Base-by-base conservation (phyloP, 2,113 vertebrate genomes). In the Lucifuga dentata region DNA sequence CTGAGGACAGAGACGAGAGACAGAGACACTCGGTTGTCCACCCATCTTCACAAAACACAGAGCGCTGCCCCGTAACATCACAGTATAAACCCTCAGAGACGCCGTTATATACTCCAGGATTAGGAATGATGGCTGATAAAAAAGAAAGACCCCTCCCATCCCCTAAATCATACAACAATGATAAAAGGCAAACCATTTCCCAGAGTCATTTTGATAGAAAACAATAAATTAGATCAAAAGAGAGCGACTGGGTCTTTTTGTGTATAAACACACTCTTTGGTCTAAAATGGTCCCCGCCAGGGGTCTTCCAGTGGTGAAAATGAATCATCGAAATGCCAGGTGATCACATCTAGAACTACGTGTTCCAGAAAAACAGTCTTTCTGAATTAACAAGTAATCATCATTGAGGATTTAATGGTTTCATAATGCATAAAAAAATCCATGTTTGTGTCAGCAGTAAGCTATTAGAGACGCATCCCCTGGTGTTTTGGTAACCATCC, bases 271-370 rank as follows among this genome's bases (percentile, higher is more conserved):
- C 3, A 26, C 2, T 43, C 16, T 17, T 43, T n/a, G n/a, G 26
- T 49, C 23, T 20, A 48, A 63, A 78, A 60, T 24, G 20, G 49
- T 56, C 40, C 24, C 10, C 0, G 21, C 65, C 11, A n/a, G 70
- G 73, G 66, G 72, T 79, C 58, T 24, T 59, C 65, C 70, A 60
- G 70, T 73, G 65, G 52, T 55, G 45, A 70, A 80, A 82, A 78
- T 78, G 64, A 84, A 78, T 90, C 73, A 83, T 83, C 50, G 9
- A 29, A 75, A 68, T 51, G 19, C 26, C 20, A 81, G 72, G 78
- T 83, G 71, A 85, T 75, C 56, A 78, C 83, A 87, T 87, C 76
- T 89, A 81, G 83, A 79, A 83, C 21, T 52, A 40, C 62, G 61
- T 66, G 39, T 2, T 1, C 55, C 51, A 50, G 55, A 13, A n/a